Percentiles rank a stretch among this genome's conserved stretches.
Evolutionary conservation across 2,888 invertebrate species (phyloP).

Genomic region (Oegoconia quadripuncta): DNA sequence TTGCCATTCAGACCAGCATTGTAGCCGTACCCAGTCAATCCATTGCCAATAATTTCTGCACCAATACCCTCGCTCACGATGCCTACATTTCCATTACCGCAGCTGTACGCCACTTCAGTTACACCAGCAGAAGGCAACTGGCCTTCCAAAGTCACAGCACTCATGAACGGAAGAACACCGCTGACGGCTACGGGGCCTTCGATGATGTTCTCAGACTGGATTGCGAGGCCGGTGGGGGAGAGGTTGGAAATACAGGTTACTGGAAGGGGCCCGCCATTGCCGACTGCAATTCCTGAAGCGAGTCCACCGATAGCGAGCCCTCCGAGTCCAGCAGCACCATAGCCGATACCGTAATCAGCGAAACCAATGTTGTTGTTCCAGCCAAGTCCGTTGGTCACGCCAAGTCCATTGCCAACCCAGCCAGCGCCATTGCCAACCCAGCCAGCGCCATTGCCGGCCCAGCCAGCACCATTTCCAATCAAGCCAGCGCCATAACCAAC

Average conservation of each 20-base stretch:
- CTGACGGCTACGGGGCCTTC: slow-evolving; percentile 35
- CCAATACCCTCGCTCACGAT: slow-evolving; percentile 18
- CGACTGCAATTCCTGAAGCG: too few relatives aligned
- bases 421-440: too few relatives aligned
- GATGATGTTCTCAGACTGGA: slow-evolving; percentile 36
- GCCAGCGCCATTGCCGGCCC: too few relatives aligned
- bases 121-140: slow-evolving; percentile 28
- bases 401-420: too few relatives aligned
- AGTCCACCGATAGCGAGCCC: too few relatives aligned
- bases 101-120: slow-evolving; percentile 30
- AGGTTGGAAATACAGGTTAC: slow-evolving; percentile 35
- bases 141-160: slow-evolving; percentile 39
- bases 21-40: slow-evolving; percentile 2
- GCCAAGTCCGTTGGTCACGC: too few relatives aligned
- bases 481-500: neutral
- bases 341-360: too few relatives aligned
- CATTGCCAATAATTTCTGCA: neutral
- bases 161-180: slow-evolving; percentile 41
- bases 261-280: slow-evolving; percentile 24
- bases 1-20: neutral
- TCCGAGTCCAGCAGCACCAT: neutral
- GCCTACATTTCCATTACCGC: slow-evolving; percentile 29
- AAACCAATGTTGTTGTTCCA: too few relatives aligned
- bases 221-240: slow-evolving; percentile 32
- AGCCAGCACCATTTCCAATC: neutral